Conservation (phyloP, 2,797 vertebrate genomes). For the Protosalanx chinensis region DNA sequence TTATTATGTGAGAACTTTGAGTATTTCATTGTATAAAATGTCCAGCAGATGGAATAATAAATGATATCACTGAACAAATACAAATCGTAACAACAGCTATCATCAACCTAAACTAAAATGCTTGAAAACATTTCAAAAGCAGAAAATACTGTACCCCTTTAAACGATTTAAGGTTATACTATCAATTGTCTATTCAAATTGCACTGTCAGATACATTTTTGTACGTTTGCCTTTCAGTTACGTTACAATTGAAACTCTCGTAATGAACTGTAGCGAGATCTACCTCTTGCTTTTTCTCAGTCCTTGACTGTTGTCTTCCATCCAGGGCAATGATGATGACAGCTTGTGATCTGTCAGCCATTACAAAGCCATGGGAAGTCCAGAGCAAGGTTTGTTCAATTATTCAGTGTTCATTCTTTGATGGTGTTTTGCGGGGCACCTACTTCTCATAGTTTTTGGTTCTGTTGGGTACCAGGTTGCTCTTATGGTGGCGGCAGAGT, state of each 20-base stretch:
- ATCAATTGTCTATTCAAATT: background rate
- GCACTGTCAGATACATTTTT: background rate
- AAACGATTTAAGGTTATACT: too few species aligned
- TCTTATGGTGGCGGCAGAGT: constrained; percentile 92
- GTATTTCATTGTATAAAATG: too few species aligned
- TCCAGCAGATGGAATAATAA: too few species aligned
- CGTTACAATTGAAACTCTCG: background rate
- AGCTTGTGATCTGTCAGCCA: constrained; percentile 94
- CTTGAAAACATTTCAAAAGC: too few species aligned
- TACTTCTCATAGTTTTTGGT: background rate
- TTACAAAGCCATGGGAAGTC: constrained; percentile 98
- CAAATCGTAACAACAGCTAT: too few species aligned
- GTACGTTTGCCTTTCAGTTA: background rate
- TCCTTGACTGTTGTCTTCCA: background rate
- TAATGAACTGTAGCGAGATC: background rate
- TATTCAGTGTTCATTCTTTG: background rate
- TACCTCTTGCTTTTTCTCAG: background rate
- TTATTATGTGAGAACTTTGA: constrained; percentile 82
- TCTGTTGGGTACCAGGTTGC: constrained; percentile 74
- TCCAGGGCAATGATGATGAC: constrained; percentile 99
- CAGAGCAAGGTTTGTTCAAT: constrained; percentile 87
- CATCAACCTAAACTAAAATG: too few species aligned
- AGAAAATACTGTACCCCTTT: too few species aligned
- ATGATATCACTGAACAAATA: too few species aligned
- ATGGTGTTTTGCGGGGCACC: background rate